Conservation (phyloP, 2,113 vertebrate genomes). For the Regulus satrapa region DNA sequence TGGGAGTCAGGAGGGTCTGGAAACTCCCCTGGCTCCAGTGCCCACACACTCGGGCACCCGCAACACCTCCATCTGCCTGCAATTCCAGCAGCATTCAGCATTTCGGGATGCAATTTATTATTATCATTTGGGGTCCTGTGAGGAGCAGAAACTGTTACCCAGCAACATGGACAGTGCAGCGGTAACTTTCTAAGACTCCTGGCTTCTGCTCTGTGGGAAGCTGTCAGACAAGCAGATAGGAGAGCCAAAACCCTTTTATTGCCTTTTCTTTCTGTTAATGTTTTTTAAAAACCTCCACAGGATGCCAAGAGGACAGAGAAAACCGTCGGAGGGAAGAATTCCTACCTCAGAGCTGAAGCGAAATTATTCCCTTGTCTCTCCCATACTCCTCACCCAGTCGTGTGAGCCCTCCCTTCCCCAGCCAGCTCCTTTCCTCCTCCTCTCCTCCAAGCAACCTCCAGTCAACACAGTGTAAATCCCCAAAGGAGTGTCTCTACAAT, state of each 20-base stretch:
- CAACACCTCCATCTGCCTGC: not conserved
- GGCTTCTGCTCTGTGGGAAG: not conserved
- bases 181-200: not conserved
- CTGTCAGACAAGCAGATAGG: not conserved
- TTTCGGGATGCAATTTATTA: not conserved
- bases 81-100: not conserved
- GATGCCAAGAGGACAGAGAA: not conserved
- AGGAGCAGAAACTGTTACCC: slow-evolving; percentile 3
- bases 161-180: not conserved
- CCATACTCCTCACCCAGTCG: not conserved
- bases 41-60: accelerated
- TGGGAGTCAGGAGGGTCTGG: not conserved
- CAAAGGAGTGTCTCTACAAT: not conserved
- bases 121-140: not conserved
- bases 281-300: not conserved
- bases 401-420: not conserved
- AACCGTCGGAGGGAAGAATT: not conserved
- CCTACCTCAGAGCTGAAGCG: not conserved
- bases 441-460: not conserved
- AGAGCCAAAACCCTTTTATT: not conserved
- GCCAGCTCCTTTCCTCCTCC: not conserved
- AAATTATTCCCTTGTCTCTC: not conserved
- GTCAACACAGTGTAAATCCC: not conserved
- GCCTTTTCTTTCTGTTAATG: not conserved
- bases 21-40: accelerated